These are phyloP conservation scores for Uria aalge DNA, from an alignment of 2,113 vertebrate species.

Conservation along the genomic window DNA sequence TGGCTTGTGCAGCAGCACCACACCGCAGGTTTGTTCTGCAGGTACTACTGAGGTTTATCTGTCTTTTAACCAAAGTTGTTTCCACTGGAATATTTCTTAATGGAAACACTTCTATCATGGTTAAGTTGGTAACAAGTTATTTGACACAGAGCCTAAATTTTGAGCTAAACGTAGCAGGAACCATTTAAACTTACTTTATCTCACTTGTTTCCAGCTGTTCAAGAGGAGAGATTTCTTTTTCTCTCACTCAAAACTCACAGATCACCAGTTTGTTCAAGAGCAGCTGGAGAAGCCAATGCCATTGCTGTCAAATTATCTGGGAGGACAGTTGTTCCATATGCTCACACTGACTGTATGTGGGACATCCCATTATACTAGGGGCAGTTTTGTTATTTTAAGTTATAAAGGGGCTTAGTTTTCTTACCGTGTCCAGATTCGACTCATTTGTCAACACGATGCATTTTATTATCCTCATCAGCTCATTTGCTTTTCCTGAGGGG, in stretches of 20 bases:
- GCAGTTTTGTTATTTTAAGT: conserved; percentile 3
- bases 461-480: conserved; percentile 7
- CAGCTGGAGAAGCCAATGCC: background rate
- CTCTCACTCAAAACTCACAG: background rate
- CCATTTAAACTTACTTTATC: background rate
- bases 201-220: background rate
- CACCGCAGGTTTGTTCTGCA: background rate
- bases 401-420: conserved; percentile 5
- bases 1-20: background rate
- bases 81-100: background rate
- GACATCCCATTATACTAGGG: background rate
- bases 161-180: background rate
- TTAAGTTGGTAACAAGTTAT: background rate
- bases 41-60: background rate
- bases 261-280: background rate
- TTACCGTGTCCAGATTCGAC: background rate
- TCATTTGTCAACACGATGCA: background rate
- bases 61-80: background rate
- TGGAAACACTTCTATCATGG: background rate
- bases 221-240: background rate
- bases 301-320: background rate
- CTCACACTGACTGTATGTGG: background rate
- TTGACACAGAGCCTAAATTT: conserved; percentile 20
- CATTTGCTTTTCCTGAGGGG: background rate
- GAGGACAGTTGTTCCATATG: background rate